A percentile compares a stretch with the other conserved stretches of the same genome.
Conservation (phyloP, 2,797 vertebrate genomes). For the Petrocephalus sullivani region DNA sequence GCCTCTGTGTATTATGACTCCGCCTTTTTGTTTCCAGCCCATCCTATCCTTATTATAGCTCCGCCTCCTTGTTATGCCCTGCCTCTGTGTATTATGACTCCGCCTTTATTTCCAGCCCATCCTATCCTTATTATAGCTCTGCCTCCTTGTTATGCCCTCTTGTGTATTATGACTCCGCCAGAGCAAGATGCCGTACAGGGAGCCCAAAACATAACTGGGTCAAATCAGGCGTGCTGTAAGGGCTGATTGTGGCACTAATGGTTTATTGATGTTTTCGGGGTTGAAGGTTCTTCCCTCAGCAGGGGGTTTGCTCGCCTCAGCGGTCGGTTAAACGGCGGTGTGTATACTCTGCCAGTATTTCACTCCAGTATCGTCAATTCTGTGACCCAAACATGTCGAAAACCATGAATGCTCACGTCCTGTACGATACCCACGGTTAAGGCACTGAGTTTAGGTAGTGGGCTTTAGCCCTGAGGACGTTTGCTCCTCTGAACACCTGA, state of each 20-base stretch:
- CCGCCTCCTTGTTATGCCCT: not conserved
- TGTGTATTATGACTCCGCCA: not conserved
- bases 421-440: not conserved
- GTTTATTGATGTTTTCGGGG: not conserved
- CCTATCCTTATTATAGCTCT: not conserved
- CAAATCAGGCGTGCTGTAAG: not conserved
- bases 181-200: not conserved
- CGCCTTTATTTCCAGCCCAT: not conserved
- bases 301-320: not conserved
- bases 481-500: not conserved
- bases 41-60: not conserved
- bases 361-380: not conserved
- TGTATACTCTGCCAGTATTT: not conserved
- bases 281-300: not conserved
- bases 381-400: not conserved
- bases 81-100: not conserved
- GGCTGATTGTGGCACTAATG: not conserved
- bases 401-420: not conserved
- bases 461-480: not conserved
- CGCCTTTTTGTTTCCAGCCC: not conserved
- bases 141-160: not conserved
- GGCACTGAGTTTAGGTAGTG: not conserved
- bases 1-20: not conserved
- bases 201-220: not conserved
- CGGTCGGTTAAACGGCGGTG: not conserved